Base-by-base conservation (phyloP, 2,113 vertebrate genomes). In the Tinamus guttatus region DNA sequence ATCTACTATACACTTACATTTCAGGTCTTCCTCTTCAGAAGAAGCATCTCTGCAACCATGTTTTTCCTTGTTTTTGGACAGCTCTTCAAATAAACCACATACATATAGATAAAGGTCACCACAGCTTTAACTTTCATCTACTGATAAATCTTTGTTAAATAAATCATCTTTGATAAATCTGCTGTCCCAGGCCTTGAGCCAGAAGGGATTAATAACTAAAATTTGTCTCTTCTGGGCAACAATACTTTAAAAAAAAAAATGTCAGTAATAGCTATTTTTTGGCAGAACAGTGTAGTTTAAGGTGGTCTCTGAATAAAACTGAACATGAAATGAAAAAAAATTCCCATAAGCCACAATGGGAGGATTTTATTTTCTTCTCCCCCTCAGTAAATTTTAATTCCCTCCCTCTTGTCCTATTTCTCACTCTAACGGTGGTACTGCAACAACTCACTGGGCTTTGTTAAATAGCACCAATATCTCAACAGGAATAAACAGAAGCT, bases 1-100 rank as follows among this genome's bases (percentile, higher is more conserved):
- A 2, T 85, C 4, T 6, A 49, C 59, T 73, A 36, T 70, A 69
- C 52, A 90, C 97, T 96, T 93, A 98, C 95, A 95, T 45, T 94
- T 96, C 83, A 94, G 65, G 43, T 96, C 94, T 77, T 85, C 40
- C 1, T 85, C 87, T 73, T 95, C 85, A 89, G 49, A 88, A 65
- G 32, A 16, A 78, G 34, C 24, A 67, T 64, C 75, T 93, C 11
- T 51, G 77, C 7, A 49, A 65, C 28, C 71, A 52, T 28, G 43
- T 14, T 64, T 88, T 52, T 94, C 87, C 65, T 95, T 86, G 58
- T 95, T 76, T 90, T 79, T 87, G 13, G 69, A 76, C 54, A 52
- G 71, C 43, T 77, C 97, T 98, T 83, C 52, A 95, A 90, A 74
- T 3, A 86, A 93, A 96, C 0, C 2, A 59, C 81, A 87, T 14